Evolutionary conservation across 2,113 vertebrate genomes (phyloP).

Genomic region (Antigone vipio): DNA sequence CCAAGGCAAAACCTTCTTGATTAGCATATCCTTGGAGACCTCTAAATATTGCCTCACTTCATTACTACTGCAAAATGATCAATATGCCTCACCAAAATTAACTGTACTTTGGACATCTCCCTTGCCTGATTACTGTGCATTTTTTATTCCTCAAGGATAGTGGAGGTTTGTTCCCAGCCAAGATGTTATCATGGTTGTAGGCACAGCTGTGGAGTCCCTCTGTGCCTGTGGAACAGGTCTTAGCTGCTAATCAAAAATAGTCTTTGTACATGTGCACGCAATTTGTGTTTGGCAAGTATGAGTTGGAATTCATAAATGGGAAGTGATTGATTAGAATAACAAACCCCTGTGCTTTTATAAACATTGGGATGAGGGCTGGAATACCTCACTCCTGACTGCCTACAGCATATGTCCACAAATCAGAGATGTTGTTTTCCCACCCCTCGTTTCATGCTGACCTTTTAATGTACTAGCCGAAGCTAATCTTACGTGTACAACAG

Average conservation of each 20-base stretch:
- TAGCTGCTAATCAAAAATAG: neutral
- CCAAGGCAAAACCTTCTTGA: neutral
- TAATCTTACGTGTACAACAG: neutral
- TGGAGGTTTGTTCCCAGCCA: neutral
- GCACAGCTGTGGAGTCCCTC: neutral
- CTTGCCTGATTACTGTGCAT: conserved; percentile 48
- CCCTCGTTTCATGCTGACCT: neutral
- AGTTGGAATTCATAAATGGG: neutral
- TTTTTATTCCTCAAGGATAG: conserved; percentile 39
- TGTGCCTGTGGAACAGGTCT: neutral
- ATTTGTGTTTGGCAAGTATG: neutral
- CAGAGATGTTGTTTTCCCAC: neutral
- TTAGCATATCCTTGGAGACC: conserved; percentile 38
- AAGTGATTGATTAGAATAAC: neutral
- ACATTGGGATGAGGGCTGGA: neutral
- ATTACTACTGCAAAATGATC: conserved; percentile 61
- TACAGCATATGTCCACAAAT: neutral
- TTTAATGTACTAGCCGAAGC: neutral
- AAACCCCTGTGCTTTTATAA: neutral
- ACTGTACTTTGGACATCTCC: conserved; percentile 42
- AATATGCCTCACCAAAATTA: conserved; percentile 57
- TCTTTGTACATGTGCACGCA: neutral
- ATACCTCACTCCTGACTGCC: neutral
- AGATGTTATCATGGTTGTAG: neutral
- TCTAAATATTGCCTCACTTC: conserved; percentile 59